Evolutionary conservation across 37 sponge, comb jelly and placozoan genomes (phyloP), one percentile per base, ranked within the genome.

Genomic region (Spongilla lacustris): DNA sequence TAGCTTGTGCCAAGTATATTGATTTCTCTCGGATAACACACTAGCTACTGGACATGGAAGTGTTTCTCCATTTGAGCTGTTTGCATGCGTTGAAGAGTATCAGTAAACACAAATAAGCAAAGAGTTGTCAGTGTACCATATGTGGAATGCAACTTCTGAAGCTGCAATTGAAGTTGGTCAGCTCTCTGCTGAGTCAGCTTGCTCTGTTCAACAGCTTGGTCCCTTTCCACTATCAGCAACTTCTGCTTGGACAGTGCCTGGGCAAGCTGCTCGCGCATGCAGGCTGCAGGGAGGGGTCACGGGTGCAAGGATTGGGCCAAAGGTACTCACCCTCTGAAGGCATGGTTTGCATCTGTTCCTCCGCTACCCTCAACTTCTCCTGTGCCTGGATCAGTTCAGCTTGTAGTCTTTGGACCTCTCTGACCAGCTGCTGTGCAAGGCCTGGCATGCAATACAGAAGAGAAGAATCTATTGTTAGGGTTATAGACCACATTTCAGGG

Each of bases 221-320:
- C 92, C 76, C 84, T 80, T 76, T 92, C 89, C 66, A 80, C 67
- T 70, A 33, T 80, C 32, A 92, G 81, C 35, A 67, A 48, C 50
- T 88, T 81, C 67, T 85, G 85, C 2, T 69, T 46, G 34, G 85
- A 75, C 50, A 85, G 77, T 4, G 85, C 85, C n/a, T 88, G 80
- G 4, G 89, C 72, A 28, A 91, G 75, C 84, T 91, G 88, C 66
- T 79, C 88, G 8, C 92, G 71, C 88, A 91, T 91, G 36, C 87
- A 85, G 25, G 87, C 91, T 83, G n/a, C n/a, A n/a, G n/a, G n/a
- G n/a, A n/a, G n/a, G n/a, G n/a, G n/a, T n/a, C n/a, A n/a, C n/a
- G n/a, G n/a, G n/a, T n/a, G n/a, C n/a, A n/a, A n/a, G n/a, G n/a
- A n/a, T n/a, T 10, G 70, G 31, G 31, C 1, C 30, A n/a, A 72